Percentiles rank a stretch among this genome's conserved stretches.
phyloP scores from a whole-genome alignment of 2,888 invertebrate species.

The Caenorhabditis uteleia region DNA sequence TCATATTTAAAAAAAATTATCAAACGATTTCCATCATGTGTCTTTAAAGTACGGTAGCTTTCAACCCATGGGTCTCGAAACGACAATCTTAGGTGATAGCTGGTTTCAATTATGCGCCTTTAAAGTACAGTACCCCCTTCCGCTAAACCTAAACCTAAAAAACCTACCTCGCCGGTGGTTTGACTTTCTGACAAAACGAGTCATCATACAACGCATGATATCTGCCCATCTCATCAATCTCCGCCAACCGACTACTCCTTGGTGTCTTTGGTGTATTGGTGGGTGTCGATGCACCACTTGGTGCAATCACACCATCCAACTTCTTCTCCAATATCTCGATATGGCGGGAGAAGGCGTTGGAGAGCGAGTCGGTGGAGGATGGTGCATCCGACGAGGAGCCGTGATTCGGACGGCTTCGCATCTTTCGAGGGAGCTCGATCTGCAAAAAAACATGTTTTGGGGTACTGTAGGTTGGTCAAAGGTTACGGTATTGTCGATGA shows the following conservation, averaged over 20 bases:
- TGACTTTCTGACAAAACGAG: slow-evolving; percentile 11
- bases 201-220: slow-evolving; percentile 58
- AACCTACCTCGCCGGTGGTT: slow-evolving; percentile 29
- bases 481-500: slow-evolving; percentile 35
- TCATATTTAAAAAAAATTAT: too few relatives aligned
- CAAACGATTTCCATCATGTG: too few relatives aligned
- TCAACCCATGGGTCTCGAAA: too few relatives aligned
- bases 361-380: slow-evolving; percentile 33
- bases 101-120: too few relatives aligned
- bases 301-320: slow-evolving; percentile 19
- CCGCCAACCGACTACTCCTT: slow-evolving; percentile 46
- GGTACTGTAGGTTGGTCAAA: too few relatives aligned
- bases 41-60: too few relatives aligned
- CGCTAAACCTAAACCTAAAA: too few relatives aligned
- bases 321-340: slow-evolving; percentile 24
- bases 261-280: slow-evolving; percentile 20
- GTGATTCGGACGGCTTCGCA: slow-evolving; percentile 2
- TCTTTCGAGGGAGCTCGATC: slow-evolving; percentile 25
- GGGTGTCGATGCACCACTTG: slow-evolving; percentile 14
- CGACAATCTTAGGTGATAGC: too few relatives aligned
- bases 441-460: slow-evolving; percentile 2
- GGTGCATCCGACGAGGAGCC: slow-evolving; percentile 14
- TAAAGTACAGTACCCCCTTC: too few relatives aligned
- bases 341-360: slow-evolving; percentile 23
- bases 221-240: slow-evolving; percentile 59